Evolutionary conservation across 2,797 vertebrate genomes (phyloP).

Genomic region (Helicolenus hilgendorfi): DNA sequence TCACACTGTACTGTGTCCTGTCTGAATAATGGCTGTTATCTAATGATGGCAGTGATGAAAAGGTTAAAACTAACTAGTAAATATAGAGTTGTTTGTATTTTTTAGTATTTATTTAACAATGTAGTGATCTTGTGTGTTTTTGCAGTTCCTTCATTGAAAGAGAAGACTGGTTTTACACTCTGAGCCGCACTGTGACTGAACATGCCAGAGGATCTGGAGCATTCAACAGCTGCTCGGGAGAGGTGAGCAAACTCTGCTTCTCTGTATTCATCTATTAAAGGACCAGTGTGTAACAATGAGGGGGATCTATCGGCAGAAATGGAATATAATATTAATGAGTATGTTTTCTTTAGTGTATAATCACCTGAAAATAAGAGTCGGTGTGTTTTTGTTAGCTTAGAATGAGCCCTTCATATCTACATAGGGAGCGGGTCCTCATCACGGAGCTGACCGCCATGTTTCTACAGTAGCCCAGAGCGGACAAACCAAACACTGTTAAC

Average conservation of each 20-base stretch:
- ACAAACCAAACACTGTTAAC: too few species aligned
- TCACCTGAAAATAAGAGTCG: too few species aligned
- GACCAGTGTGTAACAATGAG: too few species aligned
- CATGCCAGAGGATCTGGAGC: conserved; percentile 67
- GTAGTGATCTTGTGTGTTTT: neutral
- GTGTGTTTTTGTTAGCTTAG: too few species aligned
- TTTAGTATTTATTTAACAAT: neutral
- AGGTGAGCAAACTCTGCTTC: conserved; percentile 68
- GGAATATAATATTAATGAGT: too few species aligned
- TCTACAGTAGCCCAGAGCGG: too few species aligned
- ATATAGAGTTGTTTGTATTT: neutral
- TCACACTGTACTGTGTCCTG: neutral
- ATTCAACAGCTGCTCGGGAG: conserved; percentile 64
- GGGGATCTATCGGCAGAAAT: too few species aligned
- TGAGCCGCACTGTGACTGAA: conserved; percentile 91
- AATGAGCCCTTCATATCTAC: too few species aligned
- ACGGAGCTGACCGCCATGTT: too few species aligned
- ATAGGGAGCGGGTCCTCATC: too few species aligned
- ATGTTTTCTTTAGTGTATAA: too few species aligned
- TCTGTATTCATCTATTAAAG: neutral
- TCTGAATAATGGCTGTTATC: neutral
- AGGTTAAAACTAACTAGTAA: neutral
- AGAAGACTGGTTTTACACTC: conserved; percentile 96
- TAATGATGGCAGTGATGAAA: neutral
- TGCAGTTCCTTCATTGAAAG: conserved; percentile 95